Percentiles rank a stretch among this genome's conserved stretches.
Conservation (phyloP, 2,113 vertebrate genomes). For the Hippolais icterina region DNA sequence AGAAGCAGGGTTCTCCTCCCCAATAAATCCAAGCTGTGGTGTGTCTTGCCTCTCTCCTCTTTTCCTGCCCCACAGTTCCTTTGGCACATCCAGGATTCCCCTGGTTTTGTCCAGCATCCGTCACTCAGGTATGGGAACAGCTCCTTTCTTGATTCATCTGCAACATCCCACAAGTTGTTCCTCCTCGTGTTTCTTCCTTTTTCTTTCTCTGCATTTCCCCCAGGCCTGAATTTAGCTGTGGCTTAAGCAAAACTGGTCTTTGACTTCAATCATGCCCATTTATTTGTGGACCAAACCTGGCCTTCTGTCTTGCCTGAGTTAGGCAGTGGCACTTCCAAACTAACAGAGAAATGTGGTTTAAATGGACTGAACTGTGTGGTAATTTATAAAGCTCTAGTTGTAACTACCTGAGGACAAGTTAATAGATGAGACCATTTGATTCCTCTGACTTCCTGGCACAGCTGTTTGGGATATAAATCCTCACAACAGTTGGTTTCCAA, state of each 20-base stretch:
- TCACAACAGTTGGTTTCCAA: constrained; percentile 65
- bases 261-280: background rate
- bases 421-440: constrained; percentile 68
- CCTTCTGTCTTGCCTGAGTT: background rate
- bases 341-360: constrained; percentile 6
- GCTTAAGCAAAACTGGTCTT: background rate
- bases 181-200: background rate
- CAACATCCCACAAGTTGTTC: background rate
- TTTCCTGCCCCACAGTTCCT: background rate
- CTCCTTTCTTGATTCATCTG: background rate
- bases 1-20: background rate
- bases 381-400: constrained; percentile 66
- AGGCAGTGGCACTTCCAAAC: background rate
- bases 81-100: background rate
- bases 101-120: background rate
- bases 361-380: background rate
- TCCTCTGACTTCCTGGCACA: constrained; percentile 71
- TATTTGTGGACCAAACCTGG: background rate
- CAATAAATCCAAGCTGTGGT: background rate
- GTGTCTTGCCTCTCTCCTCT: background rate
- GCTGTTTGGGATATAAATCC: constrained; percentile 74
- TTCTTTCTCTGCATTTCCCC: background rate
- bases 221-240: background rate
- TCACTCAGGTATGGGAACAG: background rate
- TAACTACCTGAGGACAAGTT: constrained; percentile 60